Conservation (phyloP, 1,140 invertebrate genomes). For the Drosophila murphyi region DNA sequence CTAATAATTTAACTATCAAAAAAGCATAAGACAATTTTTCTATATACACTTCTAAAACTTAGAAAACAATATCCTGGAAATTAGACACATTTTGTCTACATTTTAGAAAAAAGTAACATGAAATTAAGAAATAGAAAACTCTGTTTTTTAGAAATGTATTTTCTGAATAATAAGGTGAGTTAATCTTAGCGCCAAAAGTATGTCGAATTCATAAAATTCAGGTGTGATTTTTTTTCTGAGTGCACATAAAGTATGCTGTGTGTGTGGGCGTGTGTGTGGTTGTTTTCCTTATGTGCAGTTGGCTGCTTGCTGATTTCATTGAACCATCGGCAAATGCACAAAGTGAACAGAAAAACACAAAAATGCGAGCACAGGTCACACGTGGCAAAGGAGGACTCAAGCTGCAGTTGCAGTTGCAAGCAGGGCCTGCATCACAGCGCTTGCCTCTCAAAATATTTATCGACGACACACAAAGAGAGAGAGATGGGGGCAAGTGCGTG, state of each 20-base stretch:
- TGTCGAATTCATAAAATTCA: too few relatives aligned
- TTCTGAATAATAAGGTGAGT: too few relatives aligned
- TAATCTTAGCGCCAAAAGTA: too few relatives aligned
- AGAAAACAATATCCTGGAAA: too few relatives aligned
- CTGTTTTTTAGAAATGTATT: too few relatives aligned
- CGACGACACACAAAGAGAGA: slow-evolving; percentile 11
- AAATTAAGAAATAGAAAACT: too few relatives aligned
- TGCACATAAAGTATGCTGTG: neutral
- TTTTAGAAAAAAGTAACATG: too few relatives aligned
- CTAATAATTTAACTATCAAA: too few relatives aligned
- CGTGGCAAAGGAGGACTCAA: slow-evolving; percentile 60
- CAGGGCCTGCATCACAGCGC: slow-evolving; percentile 20
- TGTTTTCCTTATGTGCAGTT: slow-evolving; percentile 20
- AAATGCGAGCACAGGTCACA: slow-evolving; percentile 21
- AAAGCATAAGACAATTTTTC: too few relatives aligned
- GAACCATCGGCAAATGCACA: slow-evolving; percentile 70
- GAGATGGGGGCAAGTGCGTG: slow-evolving; percentile 26
- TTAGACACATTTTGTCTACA: too few relatives aligned
- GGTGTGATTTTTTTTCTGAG: too few relatives aligned
- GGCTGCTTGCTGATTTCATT: slow-evolving; percentile 69
- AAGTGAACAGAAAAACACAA: slow-evolving; percentile 55
- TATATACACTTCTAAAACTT: too few relatives aligned
- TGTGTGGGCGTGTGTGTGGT: slow-evolving; percentile 15
- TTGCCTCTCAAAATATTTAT: slow-evolving; percentile 53
- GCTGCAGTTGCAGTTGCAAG: slow-evolving; percentile 12